Evolutionary conservation across 2,113 vertebrate genomes (phyloP), one percentile per base, ranked within the genome.

Genomic region (Elgaria multicarinata): DNA sequence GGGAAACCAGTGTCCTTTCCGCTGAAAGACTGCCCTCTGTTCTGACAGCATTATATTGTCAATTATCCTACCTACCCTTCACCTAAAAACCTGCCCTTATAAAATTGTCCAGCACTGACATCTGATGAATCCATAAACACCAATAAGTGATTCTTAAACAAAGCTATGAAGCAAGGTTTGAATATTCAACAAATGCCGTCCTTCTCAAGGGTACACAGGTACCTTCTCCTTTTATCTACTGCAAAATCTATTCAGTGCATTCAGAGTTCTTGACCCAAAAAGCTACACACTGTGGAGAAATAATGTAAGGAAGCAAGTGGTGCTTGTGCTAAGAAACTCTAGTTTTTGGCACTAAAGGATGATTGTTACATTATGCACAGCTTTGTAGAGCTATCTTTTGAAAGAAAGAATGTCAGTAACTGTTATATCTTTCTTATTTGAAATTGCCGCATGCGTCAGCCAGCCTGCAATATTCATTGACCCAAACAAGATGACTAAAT

Each of bases 101-200:
- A 90, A 64, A 78, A 90, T 44, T 64, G 91, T 87, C 28, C 79
- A 69, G 12, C 2, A 24, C 71, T 42, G 90, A 62, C 18, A 76
- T 53, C 64, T 31, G 44, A 90, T 44, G 42, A 86, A 85, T 39
- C 50, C 24, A 0, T 64, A 91, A 92, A 75, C 3, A 85, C 13
- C 55, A 91, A 85, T 9, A 58, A 4, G 1, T 22, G 75, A 84
- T 0, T 1, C 24, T 75, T 91, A 67, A 91, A 64, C 50, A 92
- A 44, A 90, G 66, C 28, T 77, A 50, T 0, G n/a, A 75, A 90
- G 77, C 2, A 0, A 0, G 0, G 10, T 44, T 67, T 83, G 85
- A 80, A 93, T 90, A 95, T 83, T 67, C 92, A 88, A 53, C 16
- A 55, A 90, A n/a, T n/a, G 6, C 0, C 86, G 64, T 39, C 22